Percentiles rank a stretch among this genome's conserved stretches.
These are phyloP conservation scores for Brachyistius frenatus DNA, from an alignment of 2,113 vertebrate species.

Conservation along the genomic window DNA sequence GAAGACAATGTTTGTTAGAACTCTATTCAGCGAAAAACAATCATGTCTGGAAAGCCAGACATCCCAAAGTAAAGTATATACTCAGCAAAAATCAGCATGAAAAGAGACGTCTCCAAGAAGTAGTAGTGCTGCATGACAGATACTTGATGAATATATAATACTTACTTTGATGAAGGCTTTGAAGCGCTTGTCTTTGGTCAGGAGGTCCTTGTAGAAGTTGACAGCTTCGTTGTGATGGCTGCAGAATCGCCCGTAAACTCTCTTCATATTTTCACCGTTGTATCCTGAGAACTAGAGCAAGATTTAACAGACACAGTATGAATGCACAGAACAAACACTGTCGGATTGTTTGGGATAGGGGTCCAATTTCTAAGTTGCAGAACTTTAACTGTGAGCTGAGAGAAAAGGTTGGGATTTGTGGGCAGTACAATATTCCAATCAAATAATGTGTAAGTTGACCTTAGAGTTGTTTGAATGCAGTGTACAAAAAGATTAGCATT, in stretches of 20 bases:
- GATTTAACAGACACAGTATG: constrained; percentile 5
- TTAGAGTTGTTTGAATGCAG: too few relatives aligned
- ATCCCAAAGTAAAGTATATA: neutral
- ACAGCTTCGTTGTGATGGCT: constrained; percentile 96
- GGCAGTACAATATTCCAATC: too few relatives aligned
- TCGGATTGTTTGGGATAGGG: too few relatives aligned
- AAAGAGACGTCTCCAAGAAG: neutral
- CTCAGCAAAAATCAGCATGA: neutral
- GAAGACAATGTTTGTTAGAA: neutral
- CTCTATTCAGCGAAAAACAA: constrained; percentile 5
- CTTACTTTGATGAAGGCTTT: constrained; percentile 95
- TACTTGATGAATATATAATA: neutral
- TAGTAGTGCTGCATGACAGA: neutral
- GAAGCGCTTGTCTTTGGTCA: constrained; percentile 94
- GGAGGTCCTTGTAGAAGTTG: constrained; percentile 94
- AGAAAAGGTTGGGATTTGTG: too few relatives aligned
- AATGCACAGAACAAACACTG: neutral
- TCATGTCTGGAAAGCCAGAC: neutral
- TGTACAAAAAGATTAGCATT: too few relatives aligned
- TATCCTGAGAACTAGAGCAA: constrained; percentile 91
- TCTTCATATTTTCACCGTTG: constrained; percentile 91
- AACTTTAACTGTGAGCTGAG: too few relatives aligned
- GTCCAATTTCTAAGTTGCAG: too few relatives aligned
- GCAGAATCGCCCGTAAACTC: constrained; percentile 93
- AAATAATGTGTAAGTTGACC: too few relatives aligned